phyloP scores from a whole-genome alignment of 2,888 invertebrate species.

The Polyommatus icarus region DNA sequence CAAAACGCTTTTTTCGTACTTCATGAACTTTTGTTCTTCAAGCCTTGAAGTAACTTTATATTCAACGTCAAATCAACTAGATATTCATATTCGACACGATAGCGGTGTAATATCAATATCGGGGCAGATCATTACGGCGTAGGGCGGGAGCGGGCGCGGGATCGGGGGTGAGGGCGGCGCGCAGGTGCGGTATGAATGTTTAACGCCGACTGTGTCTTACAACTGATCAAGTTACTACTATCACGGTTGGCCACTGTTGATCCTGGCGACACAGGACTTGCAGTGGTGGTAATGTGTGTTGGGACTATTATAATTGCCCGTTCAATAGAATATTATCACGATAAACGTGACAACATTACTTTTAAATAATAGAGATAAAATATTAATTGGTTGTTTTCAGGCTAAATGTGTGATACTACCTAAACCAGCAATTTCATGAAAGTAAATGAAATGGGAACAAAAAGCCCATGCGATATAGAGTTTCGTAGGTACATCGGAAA shows the following conservation, averaged over 20 bases:
- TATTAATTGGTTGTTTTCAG: too few relatives aligned
- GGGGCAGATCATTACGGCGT: not conserved
- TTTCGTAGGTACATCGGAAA: too few relatives aligned
- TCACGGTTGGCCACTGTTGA: too few relatives aligned
- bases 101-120: not conserved
- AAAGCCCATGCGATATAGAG: too few relatives aligned
- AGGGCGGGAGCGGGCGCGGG: not conserved
- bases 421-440: too few relatives aligned
- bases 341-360: not conserved
- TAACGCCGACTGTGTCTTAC: conserved; percentile 7
- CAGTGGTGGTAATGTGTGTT: too few relatives aligned
- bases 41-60: not conserved
- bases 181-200: conserved; percentile 15
- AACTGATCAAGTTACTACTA: not conserved
- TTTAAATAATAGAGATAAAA: not conserved
- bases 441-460: too few relatives aligned
- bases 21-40: not conserved
- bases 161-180: not conserved
- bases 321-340: not conserved
- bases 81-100: not conserved
- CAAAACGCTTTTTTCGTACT: not conserved
- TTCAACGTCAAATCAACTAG: not conserved
- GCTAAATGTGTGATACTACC: too few relatives aligned
- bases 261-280: too few relatives aligned
- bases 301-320: too few relatives aligned